Base-by-base conservation (phyloP, 2,113 vertebrate genomes). In the Odocoileus hemionus region DNA sequence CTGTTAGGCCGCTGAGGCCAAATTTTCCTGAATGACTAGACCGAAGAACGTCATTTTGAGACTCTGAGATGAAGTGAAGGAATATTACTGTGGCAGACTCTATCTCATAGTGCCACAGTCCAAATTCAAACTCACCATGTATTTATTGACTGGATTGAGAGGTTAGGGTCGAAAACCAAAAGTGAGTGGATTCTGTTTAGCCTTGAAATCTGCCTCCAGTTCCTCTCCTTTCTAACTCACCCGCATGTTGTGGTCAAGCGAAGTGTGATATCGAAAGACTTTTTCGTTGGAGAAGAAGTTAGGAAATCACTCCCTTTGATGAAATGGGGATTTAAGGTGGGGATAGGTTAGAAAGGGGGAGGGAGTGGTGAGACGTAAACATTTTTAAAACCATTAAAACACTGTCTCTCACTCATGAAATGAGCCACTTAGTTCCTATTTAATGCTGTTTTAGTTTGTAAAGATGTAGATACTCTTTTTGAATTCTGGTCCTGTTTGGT, bases 91-190 rank as follows among this genome's bases (percentile, higher is more conserved):
- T 78, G 54, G 58, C 78, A 14, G 15, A 79, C 52, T 92, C 79
- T 89, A 91, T 96, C 96, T 64, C 94, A 17, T 33, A 52, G 47
- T 94, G 90, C 82, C 92, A 67, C 43, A 91, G 30, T 52, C 94
- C 83, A 61, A 82, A 28, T 91, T 96, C 96, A 83, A 60, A 67
- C 25, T 13, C 95, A 64, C 58, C 17, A 3, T 64, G 15, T 97
- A 97, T 94, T 98, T 97, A 96, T 96, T 95, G 95, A 95, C 96
- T 93, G 95, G 74, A 88, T 23, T 92, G 83, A 89, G 74, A 87
- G 33, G 43, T 82, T 93, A 86, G 52, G 90, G 36, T 70, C n/a
- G 97, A 94, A 97, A 52, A 95, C 36, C 98, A 96, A 95, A 80
- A 94, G 12, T 16, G 58, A 86, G 54, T 76, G 80, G 90, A 85